A percentile compares a stretch with the other conserved stretches of the same genome.
These are phyloP conservation scores for Bubalus kerabau DNA, from an alignment of 2,113 vertebrate species.

Conservation along the genomic window DNA sequence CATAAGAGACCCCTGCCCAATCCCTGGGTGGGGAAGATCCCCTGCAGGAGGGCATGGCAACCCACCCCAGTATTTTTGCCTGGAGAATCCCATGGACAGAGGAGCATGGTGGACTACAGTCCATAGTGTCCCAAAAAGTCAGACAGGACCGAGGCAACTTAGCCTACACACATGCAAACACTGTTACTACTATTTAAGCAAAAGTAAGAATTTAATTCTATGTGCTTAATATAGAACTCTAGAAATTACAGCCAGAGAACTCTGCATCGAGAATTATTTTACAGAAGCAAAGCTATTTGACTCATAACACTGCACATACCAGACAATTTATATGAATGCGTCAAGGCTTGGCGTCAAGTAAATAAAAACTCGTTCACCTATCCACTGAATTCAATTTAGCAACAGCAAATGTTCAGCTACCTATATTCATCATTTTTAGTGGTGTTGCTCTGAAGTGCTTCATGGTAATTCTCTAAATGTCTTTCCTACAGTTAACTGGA, in stretches of 20 bases:
- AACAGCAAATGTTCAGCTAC: conserved; percentile 9
- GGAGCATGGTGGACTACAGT: neutral
- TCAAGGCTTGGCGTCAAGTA: conserved; percentile 20
- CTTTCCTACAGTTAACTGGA: conserved; percentile 21
- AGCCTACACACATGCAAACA: neutral
- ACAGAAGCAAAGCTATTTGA: conserved; percentile 22
- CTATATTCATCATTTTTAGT: conserved; percentile 43
- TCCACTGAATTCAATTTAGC: conserved; percentile 16
- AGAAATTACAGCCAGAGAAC: neutral
- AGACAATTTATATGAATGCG: conserved; percentile 32
- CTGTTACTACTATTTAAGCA: neutral
- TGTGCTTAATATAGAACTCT: neutral
- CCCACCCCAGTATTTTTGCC: neutral
- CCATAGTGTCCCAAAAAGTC: neutral
- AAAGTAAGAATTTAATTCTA: neutral
- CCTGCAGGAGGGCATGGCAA: neutral
- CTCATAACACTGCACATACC: neutral
- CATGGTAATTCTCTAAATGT: conserved; percentile 41
- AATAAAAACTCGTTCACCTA: conserved; percentile 23
- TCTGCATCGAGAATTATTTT: conserved; percentile 34
- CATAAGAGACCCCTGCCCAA: fast-evolving
- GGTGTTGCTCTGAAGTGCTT: conserved; percentile 1
- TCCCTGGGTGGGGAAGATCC: neutral
- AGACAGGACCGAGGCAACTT: neutral
- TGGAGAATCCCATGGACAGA: neutral